Evolutionary conservation across 2,888 invertebrate genomes (phyloP), one percentile per base, ranked within the genome.

Genomic region (Clostera curtula): DNA sequence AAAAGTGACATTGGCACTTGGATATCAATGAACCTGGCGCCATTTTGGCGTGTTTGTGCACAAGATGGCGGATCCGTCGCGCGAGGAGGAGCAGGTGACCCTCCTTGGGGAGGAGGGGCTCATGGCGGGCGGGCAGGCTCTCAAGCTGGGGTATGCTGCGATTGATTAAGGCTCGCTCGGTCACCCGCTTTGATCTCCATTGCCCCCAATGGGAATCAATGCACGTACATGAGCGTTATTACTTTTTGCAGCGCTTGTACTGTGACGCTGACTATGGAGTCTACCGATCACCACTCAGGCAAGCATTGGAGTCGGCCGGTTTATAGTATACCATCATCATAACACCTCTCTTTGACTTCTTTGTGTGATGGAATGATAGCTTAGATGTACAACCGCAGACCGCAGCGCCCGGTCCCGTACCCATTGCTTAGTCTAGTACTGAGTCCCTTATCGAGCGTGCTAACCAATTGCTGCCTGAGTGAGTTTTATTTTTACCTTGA

Each of bases 1-100:
- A 50, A 59, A 67, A 70, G 72, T 76, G 75, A 85, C 85, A 85
- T 86, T 89, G 88, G 87, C 86, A 86, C 90, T 89, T 90, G 89
- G 85, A 87, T 77, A 80, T 85, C 82, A 82, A 79, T 86, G 82
- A 85, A 84, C 76, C 85, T 86, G 80, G 51, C 73, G 79, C 85
- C 75, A 71, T 75, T 52, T 61, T 65, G 82, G 76, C 74, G 61
- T 65, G 52, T 73, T 65, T 87, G 86, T 86, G 67, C 85, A 89
- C 86, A 96, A 96, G 93, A 96, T 97, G 95, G 96, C 96, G 85
- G 97, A 97, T 86, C 95, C 96, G 73, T 92, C 93, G 77, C 91
- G 94, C 68, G 96, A 97, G 86, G 94, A 97, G 87, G 95, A 97
- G 84, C 96, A 95, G 85, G 93, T 96, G 69, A 96, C 96, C 61